These are phyloP conservation scores for Hypocryptadius cinnamomeus DNA, from an alignment of 2,113 vertebrate species.

Conservation along the genomic window DNA sequence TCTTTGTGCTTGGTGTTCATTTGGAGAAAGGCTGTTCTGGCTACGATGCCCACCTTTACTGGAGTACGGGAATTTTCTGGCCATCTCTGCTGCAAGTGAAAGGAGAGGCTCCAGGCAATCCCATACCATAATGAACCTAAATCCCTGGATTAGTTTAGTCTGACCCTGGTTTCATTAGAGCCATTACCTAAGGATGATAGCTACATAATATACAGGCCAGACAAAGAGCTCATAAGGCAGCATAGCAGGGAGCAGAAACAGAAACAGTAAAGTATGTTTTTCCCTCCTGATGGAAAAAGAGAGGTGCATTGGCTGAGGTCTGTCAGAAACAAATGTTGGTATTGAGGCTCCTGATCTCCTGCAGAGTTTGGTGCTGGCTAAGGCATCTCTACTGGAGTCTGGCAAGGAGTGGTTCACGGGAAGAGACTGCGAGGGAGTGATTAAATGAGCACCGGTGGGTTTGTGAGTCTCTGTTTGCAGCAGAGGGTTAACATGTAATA, in stretches of 20 bases:
- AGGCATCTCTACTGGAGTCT: neutral
- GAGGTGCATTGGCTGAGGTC: neutral
- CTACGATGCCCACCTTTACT: neutral
- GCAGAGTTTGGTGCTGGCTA: neutral
- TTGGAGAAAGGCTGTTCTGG: neutral
- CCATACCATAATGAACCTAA: neutral
- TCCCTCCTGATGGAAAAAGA: neutral
- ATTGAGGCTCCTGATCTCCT: neutral
- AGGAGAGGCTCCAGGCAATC: neutral
- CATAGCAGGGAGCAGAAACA: constrained; percentile 6
- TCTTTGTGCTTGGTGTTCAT: neutral
- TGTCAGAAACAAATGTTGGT: constrained; percentile 4
- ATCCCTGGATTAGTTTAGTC: neutral
- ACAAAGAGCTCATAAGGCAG: neutral
- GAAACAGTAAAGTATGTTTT: neutral
- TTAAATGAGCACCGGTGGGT: neutral
- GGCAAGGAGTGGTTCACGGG: neutral
- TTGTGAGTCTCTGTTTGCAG: neutral
- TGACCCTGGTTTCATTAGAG: neutral
- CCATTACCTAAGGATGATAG: neutral
- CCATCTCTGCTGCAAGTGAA: neutral
- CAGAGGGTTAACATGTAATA: neutral
- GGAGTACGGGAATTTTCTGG: neutral
- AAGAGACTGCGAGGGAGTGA: neutral
- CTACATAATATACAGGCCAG: neutral